Evolutionary conservation across 2,113 vertebrate species (phyloP).

Genomic region (Bostrychus sinensis): DNA sequence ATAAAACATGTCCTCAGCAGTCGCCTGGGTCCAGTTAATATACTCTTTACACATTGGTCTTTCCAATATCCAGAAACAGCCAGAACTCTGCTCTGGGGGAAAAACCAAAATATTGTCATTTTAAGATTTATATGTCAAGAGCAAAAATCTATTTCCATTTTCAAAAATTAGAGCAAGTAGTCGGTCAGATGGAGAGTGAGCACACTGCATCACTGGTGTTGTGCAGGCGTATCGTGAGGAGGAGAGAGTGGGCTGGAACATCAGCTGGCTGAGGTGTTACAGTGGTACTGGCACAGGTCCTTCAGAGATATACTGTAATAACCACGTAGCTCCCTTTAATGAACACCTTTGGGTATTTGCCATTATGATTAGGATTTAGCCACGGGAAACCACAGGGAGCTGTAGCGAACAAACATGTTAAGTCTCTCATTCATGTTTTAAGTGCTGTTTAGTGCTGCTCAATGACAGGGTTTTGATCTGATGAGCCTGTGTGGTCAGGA

Average conservation of each 20-base stretch:
- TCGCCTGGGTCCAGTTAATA: too few relatives aligned
- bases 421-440: constrained; percentile 43
- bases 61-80: constrained; percentile 18
- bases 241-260: constrained; percentile 39
- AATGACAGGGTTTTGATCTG: constrained; percentile 14
- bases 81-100: constrained; percentile 3
- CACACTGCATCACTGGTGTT: constrained; percentile 27
- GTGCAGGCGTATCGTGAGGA: constrained; percentile 35
- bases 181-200: constrained; percentile 49
- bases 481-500: constrained; percentile 25
- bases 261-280: constrained; percentile 49
- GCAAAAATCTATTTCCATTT: constrained; percentile 30
- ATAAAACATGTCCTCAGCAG: too few relatives aligned
- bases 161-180: constrained; percentile 44
- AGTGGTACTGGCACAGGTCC: constrained; percentile 47
- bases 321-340: constrained; percentile 64
- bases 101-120: constrained; percentile 7
- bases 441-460: constrained; percentile 12
- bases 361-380: constrained; percentile 64
- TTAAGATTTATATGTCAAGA: constrained; percentile 51
- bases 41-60: too few relatives aligned
- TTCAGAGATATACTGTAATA: constrained; percentile 67
- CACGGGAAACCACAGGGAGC: constrained; percentile 52
- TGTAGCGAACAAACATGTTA: constrained; percentile 52
- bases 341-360: constrained; percentile 63